Conservation (phyloP, 2,888 invertebrate genomes). For the Trilocha varians region DNA sequence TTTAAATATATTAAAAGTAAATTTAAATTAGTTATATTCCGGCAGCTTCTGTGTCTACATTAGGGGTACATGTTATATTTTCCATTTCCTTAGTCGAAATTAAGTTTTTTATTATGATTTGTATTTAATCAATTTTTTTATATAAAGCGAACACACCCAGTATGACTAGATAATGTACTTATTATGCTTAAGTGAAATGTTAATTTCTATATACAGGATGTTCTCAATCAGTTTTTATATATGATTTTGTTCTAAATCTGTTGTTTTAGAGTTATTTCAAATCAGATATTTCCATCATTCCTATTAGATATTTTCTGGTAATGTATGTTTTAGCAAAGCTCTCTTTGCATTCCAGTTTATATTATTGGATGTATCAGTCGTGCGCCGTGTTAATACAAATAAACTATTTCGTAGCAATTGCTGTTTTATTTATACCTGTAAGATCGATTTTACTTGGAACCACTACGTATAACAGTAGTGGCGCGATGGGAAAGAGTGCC, state of each 20-base stretch:
- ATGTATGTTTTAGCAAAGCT: constrained; percentile 8
- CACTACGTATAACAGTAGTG: too few relatives aligned
- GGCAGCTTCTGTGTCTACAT: constrained; percentile 6
- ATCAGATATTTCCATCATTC: too few relatives aligned
- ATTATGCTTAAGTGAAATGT: not conserved
- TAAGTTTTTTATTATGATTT: constrained; percentile 23
- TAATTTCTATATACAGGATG: constrained; percentile 2
- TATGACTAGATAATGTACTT: constrained; percentile 7
- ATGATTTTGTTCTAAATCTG: too few relatives aligned
- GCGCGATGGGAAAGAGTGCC: too few relatives aligned
- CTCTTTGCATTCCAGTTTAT: constrained; percentile 35
- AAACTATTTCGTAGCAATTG: constrained; percentile 32
- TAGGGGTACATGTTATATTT: constrained; percentile 21
- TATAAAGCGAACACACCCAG: not conserved
- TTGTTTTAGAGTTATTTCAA: too few relatives aligned
- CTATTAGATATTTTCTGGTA: too few relatives aligned
- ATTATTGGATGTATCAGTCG: constrained; percentile 10
- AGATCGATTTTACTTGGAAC: too few relatives aligned
- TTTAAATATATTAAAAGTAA: too few relatives aligned
- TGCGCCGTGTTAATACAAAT: not conserved
- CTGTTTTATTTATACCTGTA: constrained; percentile 36
- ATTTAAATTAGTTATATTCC: too few relatives aligned
- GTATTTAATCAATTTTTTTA: constrained; percentile 26
- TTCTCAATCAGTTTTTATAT: not conserved
- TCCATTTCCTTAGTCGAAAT: constrained; percentile 22